Evolutionary conservation across 2,113 vertebrate species (phyloP).

Genomic region (Platycercus adscitus): DNA sequence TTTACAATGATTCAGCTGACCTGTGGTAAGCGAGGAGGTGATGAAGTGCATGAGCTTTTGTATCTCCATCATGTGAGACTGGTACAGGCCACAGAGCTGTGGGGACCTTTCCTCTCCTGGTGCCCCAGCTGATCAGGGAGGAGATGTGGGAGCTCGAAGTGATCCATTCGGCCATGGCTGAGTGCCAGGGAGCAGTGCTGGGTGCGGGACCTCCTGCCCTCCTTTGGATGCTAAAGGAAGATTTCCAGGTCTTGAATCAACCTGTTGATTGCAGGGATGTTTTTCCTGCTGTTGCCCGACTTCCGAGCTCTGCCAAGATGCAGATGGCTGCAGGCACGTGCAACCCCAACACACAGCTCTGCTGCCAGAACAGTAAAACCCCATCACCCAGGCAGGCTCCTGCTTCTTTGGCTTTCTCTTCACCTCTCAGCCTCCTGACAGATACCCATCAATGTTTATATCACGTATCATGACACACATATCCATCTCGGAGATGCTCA

Average conservation of each 20-base stretch:
- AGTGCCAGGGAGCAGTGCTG: background rate
- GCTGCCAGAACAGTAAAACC: background rate
- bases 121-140: background rate
- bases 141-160: background rate
- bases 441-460: background rate
- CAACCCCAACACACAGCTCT: background rate
- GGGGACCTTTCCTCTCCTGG: background rate
- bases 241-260: background rate
- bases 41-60: background rate
- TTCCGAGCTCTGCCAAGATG: background rate
- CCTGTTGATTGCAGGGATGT: background rate
- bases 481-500: background rate
- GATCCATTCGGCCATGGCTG: fast-evolving
- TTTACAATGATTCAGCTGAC: background rate
- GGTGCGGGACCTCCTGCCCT: background rate
- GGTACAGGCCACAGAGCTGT: background rate
- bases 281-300: background rate
- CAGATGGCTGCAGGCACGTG: background rate
- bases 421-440: background rate
- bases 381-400: background rate
- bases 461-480: background rate
- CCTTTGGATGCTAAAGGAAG: background rate
- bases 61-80: background rate
- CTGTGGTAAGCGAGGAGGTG: background rate
- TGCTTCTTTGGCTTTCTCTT: background rate